These are phyloP conservation scores for Carcina quercana DNA, from an alignment of 2,888 invertebrate species.

Conservation along the genomic window DNA sequence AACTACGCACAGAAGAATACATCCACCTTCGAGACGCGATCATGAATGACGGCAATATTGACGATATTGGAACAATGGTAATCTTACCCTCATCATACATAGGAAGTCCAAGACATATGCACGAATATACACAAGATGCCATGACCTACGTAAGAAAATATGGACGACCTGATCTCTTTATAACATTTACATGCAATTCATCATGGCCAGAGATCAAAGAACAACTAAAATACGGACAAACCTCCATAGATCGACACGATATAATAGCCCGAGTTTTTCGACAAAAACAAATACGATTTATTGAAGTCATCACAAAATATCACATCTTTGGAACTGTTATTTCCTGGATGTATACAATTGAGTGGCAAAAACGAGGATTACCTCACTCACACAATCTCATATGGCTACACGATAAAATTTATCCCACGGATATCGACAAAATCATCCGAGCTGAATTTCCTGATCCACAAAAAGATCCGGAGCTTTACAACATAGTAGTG, in stretches of 20 bases:
- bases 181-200: slow-evolving; percentile 23
- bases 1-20: slow-evolving; percentile 13
- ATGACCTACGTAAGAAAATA: slow-evolving; percentile 26
- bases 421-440: slow-evolving; percentile 28
- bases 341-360: slow-evolving; percentile 15
- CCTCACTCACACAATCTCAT: slow-evolving; percentile 17
- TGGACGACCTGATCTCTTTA: slow-evolving; percentile 19
- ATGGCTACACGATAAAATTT: slow-evolving; percentile 28
- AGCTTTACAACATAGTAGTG: slow-evolving; percentile 4
- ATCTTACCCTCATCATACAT: slow-evolving; percentile 21
- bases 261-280: slow-evolving; percentile 20
- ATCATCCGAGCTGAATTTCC: slow-evolving; percentile 26
- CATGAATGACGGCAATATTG: slow-evolving; percentile 13
- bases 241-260: slow-evolving; percentile 24
- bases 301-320: slow-evolving; percentile 16
- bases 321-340: slow-evolving; percentile 13
- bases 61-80: slow-evolving; percentile 18
- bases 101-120: slow-evolving; percentile 14
- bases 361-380: slow-evolving; percentile 13
- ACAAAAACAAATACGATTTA: slow-evolving; percentile 15
- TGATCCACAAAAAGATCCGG: slow-evolving; percentile 16
- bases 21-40: slow-evolving; percentile 11
- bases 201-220: slow-evolving; percentile 21
- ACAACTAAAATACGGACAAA: slow-evolving; percentile 16
- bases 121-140: slow-evolving; percentile 18